Evolutionary conservation across 2,113 vertebrate genomes (phyloP), one percentile per base, ranked within the genome.

Genomic region (Planiliza haematocheilus): DNA sequence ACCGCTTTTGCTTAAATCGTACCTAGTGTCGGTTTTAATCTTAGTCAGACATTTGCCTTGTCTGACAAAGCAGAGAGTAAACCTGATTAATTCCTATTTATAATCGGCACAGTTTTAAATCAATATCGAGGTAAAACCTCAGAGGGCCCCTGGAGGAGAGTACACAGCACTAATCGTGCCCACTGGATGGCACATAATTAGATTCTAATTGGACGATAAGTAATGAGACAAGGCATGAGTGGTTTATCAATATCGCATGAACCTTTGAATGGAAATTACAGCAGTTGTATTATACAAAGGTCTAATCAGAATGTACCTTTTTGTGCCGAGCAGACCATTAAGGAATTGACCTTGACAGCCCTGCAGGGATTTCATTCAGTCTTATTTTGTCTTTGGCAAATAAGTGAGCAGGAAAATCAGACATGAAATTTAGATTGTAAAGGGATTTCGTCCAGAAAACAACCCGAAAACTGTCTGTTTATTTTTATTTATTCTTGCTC

Each of bases 131-230:
- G 62, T 60, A 79, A 84, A 71, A 81, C 74, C 88, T 85, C 21
- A 30, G 64, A 85, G 73, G 81, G 78, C 77, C 90, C 91, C 92
- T 80, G 81, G 77, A 91, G 92, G 86, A 89, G 87, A 81, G 81
- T 75, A 85, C 83, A 79, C 64, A 56, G 84, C 64, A 59, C 78
- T 90, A 90, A 91, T 88, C 87, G 50, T 88, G 74, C 89, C 84
- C 84, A 90, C 72, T 88, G 88, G 90, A 91, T 87, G 85, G 78
- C 57, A 82, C 80, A 88, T 94, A 94, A 94, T 94, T 88, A 90
- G 76, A 87, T 88, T 91, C 81, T 94, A 94, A 94, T 94, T 93
- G 90, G 81, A 88, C 84, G 77, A 92, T 92, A 91, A 92, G 79
- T 92, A 91, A 91, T 86, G 86, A 90, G 83, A 87, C 76, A 73